Conservation (phyloP, 2,113 vertebrate species). For the Lates calcarifer region DNA sequence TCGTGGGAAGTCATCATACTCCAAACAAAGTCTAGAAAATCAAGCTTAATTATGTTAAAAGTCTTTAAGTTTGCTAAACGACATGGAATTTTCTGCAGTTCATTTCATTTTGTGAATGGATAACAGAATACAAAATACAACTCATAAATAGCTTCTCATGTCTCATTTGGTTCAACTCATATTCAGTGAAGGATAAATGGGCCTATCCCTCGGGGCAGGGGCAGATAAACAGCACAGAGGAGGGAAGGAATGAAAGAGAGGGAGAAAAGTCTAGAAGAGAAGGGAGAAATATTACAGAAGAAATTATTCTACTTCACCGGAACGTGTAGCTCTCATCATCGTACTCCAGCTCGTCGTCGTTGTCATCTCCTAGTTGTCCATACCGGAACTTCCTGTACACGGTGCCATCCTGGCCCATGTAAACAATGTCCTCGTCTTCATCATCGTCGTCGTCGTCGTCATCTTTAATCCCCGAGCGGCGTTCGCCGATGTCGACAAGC, state of each 20-base stretch:
- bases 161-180: slow-evolving; percentile 58
- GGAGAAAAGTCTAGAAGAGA: background rate
- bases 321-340: slow-evolving; percentile 97
- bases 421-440: slow-evolving; percentile 94
- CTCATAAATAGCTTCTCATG: slow-evolving; percentile 59
- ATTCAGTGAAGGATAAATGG: slow-evolving; percentile 59
- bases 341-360: slow-evolving; percentile 93
- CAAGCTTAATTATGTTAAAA: slow-evolving; percentile 24
- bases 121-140: slow-evolving; percentile 35
- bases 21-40: slow-evolving; percentile 31
- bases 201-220: slow-evolving; percentile 50
- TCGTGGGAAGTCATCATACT: slow-evolving; percentile 7
- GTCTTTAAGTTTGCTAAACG: slow-evolving; percentile 10
- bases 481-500: slow-evolving; percentile 88
- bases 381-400: slow-evolving; percentile 96
- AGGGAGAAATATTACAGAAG: background rate
- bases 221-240: slow-evolving; percentile 42
- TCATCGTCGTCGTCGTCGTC: slow-evolving; percentile 84
- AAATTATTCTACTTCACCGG: slow-evolving; percentile 77
- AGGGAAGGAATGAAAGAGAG: background rate
- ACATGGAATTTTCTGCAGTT: slow-evolving; percentile 27
- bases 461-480: slow-evolving; percentile 48
- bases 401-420: slow-evolving; percentile 96
- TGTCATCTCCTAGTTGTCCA: slow-evolving; percentile 90
- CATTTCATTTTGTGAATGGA: slow-evolving; percentile 50